Evolutionary conservation across 2,113 vertebrate genomes (phyloP), one percentile per base, ranked within the genome.

Genomic region (Rhinoderma darwinii): DNA sequence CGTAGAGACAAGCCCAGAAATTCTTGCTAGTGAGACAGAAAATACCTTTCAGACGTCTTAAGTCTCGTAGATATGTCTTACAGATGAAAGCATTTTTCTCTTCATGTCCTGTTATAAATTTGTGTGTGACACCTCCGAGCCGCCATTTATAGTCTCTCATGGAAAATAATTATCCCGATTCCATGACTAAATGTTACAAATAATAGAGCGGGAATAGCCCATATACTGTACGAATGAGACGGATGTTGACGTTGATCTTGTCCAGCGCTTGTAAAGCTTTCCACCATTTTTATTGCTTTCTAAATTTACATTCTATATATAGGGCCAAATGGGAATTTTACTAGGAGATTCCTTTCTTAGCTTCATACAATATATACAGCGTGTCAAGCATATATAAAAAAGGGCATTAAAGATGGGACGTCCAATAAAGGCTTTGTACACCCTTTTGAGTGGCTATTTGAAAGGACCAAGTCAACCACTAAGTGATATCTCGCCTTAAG

Each of bases 81-180:
- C 20, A 79, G 27, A 61, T 80, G 12, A 80, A 80, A 80, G 78
- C 54, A 80, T 80, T 80, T 80, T 37, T 79, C 39, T 25, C 35
- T 37, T 54, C 37, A 25, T 35, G 54, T 5, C 54, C 74, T 17
- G 35, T 61, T 41, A 61, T 80, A 80, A 61, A 80, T 80, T 41
- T 27, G 35, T 15, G 54, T 15, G 4, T 17, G 54, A 61, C 11
- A n/a, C 22, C 32, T 20, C 20, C 0, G 30, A 15, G 54, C 54
- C 66, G 32, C 78, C 54, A 80, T 61, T 59, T 61, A 80, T 80
- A 61, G 10, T 20, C 54, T 43, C 51, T 41, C 37, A 61, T 61
- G 76, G 76, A 79, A 79, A 56, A 12, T 56, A 56, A 25, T 59
- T 22, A 59, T 37, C 54, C 78, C 7, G 7, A 27, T 27, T 80